Base-by-base conservation (phyloP, 2,888 invertebrate genomes). In the Thecophora atra region DNA sequence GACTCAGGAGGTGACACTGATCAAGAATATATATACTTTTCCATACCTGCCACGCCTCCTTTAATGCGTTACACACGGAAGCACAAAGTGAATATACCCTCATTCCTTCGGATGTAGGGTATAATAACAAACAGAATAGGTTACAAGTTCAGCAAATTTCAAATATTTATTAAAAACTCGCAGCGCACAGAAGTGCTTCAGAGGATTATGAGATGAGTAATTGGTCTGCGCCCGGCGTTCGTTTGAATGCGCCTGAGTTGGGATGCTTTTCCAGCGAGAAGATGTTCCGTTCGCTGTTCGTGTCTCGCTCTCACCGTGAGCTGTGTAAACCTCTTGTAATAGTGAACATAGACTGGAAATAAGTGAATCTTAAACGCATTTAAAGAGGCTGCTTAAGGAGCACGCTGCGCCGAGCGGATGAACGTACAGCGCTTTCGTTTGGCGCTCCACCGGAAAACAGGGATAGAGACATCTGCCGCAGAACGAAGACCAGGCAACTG, bases 141-240 rank as follows among this genome's bases (percentile, higher is more conserved):
- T 15, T 6, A 58, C 26, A 58, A 26, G 28, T 15, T 58, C 58
- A 17, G 1, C 24, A 24, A 8, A 2, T 58, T 58, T 58, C 13
- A 58, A 58, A 28, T 26, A 26, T 24, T 26, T 28, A 58, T 58
- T 58, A 60, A 58, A 58, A 71, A 51, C 26, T 13, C 66, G 28
- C n/a, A 66, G 21, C 28, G 60, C 71, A 60, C 66, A 72, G 51
- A 67, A 72, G 62, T 72, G 64, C 54, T 72, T 47, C 62, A 11
- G n/a, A 44, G 72, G 72, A 72, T 72, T 72, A 72, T 67, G 54
- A 62, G 60, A 67, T 72, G 72, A 72, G 63, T 72, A 72, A 72
- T 72, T 72, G 72, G 71, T 71, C 71, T 71, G 60, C 65, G 64
- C 44, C 64, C 54, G 70, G 24, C 63, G 63, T 54, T 37, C 15